Conservation (phyloP, 2,797 vertebrate genomes). For the Ataeniobius toweri region DNA sequence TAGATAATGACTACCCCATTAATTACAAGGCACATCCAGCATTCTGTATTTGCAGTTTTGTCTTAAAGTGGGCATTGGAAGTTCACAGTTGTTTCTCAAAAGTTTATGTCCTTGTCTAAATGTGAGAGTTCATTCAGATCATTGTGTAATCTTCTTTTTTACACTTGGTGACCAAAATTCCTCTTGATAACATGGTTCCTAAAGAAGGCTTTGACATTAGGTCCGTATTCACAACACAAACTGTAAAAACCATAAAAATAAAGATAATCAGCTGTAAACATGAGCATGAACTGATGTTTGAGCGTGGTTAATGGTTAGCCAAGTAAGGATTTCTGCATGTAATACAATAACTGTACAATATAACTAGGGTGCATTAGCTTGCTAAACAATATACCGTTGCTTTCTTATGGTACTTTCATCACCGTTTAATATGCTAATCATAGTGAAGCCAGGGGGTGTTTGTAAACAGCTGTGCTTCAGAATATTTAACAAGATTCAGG, state of each 20-base stretch:
- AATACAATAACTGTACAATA: slow-evolving; percentile 27
- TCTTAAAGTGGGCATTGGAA: not conserved
- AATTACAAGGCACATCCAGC: slow-evolving; percentile 20
- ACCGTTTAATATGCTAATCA: slow-evolving; percentile 46
- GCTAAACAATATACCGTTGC: slow-evolving; percentile 50
- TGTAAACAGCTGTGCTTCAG: slow-evolving; percentile 17
- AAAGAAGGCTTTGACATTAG: slow-evolving; percentile 46
- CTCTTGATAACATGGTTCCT: slow-evolving; percentile 38
- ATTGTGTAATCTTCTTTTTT: slow-evolving; percentile 14
- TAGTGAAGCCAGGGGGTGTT: slow-evolving; percentile 13
- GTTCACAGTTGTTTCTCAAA: slow-evolving; percentile 8
- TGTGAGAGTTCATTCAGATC: slow-evolving; percentile 44
- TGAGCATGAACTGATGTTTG: slow-evolving; percentile 19
- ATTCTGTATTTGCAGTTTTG: slow-evolving; percentile 21
- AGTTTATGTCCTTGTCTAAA: slow-evolving; percentile 29
- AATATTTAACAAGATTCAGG: slow-evolving; percentile 31
- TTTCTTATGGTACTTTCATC: slow-evolving; percentile 31
- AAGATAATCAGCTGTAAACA: too few species aligned
- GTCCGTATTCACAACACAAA: slow-evolving; percentile 32
- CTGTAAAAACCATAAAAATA: slow-evolving; percentile 9
- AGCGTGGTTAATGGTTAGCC: slow-evolving; percentile 50
- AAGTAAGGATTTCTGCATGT: slow-evolving; percentile 47
- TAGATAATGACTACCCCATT: slow-evolving; percentile 32
- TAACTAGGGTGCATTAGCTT: slow-evolving; percentile 20
- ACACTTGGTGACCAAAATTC: slow-evolving; percentile 22